Percentiles rank a stretch among this genome's conserved stretches.
These are phyloP conservation scores for Corythucha ciliata DNA, from an alignment of 2,888 invertebrate species.

Conservation along the genomic window DNA sequence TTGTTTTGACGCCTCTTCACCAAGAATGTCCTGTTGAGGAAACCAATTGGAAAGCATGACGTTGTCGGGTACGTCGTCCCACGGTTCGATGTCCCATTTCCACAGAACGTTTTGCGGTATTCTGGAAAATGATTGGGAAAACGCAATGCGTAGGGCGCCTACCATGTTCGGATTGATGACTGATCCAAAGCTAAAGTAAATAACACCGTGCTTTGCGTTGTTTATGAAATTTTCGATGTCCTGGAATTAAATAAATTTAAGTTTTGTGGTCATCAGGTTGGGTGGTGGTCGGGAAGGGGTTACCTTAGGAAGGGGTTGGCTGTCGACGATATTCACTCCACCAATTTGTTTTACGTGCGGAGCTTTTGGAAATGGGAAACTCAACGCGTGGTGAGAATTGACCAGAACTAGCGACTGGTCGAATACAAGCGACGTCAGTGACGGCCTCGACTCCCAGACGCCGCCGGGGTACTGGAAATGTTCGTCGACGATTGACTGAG, in stretches of 20 bases:
- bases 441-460: conserved; percentile 20
- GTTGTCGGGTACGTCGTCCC: conserved; percentile 57
- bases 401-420: conserved; percentile 25
- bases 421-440: conserved; percentile 21
- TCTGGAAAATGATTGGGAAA: conserved; percentile 56
- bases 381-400: conserved; percentile 23
- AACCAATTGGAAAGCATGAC: conserved; percentile 50
- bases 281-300: too few relatives aligned
- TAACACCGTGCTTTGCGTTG: conserved; percentile 54
- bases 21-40: conserved; percentile 29
- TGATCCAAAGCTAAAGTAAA: conserved; percentile 62
- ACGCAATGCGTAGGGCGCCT: conserved; percentile 47
- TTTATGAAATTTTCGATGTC: conserved; percentile 55
- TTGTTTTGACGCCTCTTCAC: conserved; percentile 11
- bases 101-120: conserved; percentile 71
- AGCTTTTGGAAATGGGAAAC: conserved; percentile 61
- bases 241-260: conserved; percentile 26
- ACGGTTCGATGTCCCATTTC: conserved; percentile 65
- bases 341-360: conserved; percentile 47
- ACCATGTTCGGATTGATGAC: conserved; percentile 50
- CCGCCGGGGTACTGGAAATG: conserved; percentile 12
- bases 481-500: background rate
- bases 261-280: too few relatives aligned
- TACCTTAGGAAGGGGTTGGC: conserved; percentile 9
- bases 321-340: conserved; percentile 22